Evolutionary conservation across 2,888 invertebrate species (phyloP).

Genomic region (Agrilus cyanescens): DNA sequence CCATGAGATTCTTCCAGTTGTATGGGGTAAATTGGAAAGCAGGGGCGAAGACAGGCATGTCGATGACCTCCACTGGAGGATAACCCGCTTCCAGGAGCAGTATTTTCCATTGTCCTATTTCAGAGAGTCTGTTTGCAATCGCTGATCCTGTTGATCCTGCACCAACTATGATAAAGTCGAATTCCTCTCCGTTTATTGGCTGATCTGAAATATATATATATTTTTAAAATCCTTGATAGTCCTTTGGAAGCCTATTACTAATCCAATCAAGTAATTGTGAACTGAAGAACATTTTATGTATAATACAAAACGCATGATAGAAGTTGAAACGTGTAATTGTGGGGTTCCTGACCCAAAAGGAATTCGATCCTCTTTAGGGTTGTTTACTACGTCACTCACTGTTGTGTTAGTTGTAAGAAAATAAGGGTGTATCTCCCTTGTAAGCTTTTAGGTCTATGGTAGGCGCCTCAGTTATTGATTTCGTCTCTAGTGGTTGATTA

Average conservation of each 20-base stretch:
- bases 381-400: too few relatives aligned
- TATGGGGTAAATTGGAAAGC: conserved; percentile 43
- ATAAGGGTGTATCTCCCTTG: too few relatives aligned
- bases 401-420: too few relatives aligned
- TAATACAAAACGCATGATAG: too few relatives aligned
- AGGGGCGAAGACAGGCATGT: conserved; percentile 41
- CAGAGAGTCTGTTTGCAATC: conserved; percentile 56
- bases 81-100: conserved; percentile 55
- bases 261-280: too few relatives aligned
- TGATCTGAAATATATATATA: background rate
- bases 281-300: too few relatives aligned
- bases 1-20: conserved; percentile 50
- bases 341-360: too few relatives aligned
- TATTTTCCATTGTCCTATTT: conserved; percentile 47
- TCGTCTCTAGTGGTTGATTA: too few relatives aligned
- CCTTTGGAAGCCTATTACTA: background rate
- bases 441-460: too few relatives aligned
- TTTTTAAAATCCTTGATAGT: background rate
- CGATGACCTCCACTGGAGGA: conserved; percentile 39
- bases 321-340: too few relatives aligned
- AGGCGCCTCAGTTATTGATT: too few relatives aligned
- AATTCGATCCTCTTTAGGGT: too few relatives aligned
- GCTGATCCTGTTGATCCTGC: conserved; percentile 61
- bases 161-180: conserved; percentile 58
- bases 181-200: conserved; percentile 24